A percentile compares a stretch with the other conserved stretches of the same genome.
Evolutionary conservation across 2,888 invertebrate species (phyloP).

Genomic region (Bibio marci): DNA sequence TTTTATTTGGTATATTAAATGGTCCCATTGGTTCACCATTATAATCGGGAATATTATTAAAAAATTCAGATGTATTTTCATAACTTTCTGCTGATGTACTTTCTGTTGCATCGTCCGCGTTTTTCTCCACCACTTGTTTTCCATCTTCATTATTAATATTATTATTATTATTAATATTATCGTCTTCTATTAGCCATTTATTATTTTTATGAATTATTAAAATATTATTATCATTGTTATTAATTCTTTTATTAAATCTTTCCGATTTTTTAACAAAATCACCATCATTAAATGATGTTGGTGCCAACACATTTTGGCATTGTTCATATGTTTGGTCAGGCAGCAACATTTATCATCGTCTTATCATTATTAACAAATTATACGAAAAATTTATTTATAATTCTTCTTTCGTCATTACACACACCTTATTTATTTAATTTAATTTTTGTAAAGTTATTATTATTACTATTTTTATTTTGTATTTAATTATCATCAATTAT

Average conservation of each 20-base stretch:
- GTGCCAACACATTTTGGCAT: conserved; percentile 14
- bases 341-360: conserved; percentile 39
- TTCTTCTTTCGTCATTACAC: too few relatives aligned
- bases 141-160: conserved; percentile 3
- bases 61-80: conserved; percentile 20
- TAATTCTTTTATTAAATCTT: neutral
- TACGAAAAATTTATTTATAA: too few relatives aligned
- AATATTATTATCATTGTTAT: neutral
- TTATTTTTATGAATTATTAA: too few relatives aligned
- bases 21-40: conserved; percentile 17
- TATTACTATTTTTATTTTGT: too few relatives aligned
- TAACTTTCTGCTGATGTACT: conserved; percentile 15
- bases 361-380: neutral
- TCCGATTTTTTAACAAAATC: neutral
- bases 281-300: neutral
- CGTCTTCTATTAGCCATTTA: too few relatives aligned
- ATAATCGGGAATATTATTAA: conserved; percentile 23
- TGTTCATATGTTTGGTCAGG: conserved; percentile 69
- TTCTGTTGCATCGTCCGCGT: conserved; percentile 15
- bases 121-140: too few relatives aligned
- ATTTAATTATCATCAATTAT: too few relatives aligned
- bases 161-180: neutral
- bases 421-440: too few relatives aligned
- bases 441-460: too few relatives aligned
- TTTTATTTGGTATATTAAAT: conserved; percentile 8